Percentiles rank a stretch among this genome's conserved stretches.
phyloP scores from a whole-genome alignment of 2,797 vertebrate genomes.

The Rhinatrema bivittatum region DNA sequence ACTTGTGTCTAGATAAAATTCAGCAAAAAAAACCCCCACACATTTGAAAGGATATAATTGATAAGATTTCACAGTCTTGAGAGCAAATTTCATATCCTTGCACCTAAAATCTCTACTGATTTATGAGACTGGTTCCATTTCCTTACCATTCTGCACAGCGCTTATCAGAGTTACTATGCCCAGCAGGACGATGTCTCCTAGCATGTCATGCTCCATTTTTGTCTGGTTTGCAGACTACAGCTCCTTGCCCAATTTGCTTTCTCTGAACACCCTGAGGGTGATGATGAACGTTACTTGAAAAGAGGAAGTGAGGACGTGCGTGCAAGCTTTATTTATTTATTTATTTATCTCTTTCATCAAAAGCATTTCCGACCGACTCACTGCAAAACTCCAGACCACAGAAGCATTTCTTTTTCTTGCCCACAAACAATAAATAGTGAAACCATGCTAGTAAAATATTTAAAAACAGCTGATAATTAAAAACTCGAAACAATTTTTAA shows the following conservation, averaged over 20 bases:
- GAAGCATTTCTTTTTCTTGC: background rate
- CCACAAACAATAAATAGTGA: too few relatives aligned
- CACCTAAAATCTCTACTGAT: too few relatives aligned
- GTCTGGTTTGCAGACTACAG: background rate
- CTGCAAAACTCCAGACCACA: background rate
- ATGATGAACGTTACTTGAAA: constrained; percentile 20
- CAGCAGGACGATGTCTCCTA: constrained; percentile 76
- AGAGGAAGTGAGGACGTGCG: constrained; percentile 44
- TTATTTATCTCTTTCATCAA: constrained; percentile 31
- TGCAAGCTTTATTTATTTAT: too few relatives aligned
- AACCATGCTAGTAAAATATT: too few relatives aligned
- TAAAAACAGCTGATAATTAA: too few relatives aligned
- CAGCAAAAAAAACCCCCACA: too few relatives aligned
- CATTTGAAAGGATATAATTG: too few relatives aligned
- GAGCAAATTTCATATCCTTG: too few relatives aligned
- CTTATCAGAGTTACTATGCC: constrained; percentile 82
- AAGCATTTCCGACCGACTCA: constrained; percentile 32
- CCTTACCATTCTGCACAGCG: constrained; percentile 84
- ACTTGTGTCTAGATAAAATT: too few relatives aligned
- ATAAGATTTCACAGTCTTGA: too few relatives aligned
- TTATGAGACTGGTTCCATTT: too few relatives aligned
- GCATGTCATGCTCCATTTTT: constrained; percentile 65
- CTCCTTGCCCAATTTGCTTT: background rate
- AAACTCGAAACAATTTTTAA: too few relatives aligned
- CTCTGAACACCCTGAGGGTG: background rate